These are phyloP conservation scores for Myripristis murdjan DNA, from an alignment of 2,797 vertebrate genomes.

Conservation along the genomic window DNA sequence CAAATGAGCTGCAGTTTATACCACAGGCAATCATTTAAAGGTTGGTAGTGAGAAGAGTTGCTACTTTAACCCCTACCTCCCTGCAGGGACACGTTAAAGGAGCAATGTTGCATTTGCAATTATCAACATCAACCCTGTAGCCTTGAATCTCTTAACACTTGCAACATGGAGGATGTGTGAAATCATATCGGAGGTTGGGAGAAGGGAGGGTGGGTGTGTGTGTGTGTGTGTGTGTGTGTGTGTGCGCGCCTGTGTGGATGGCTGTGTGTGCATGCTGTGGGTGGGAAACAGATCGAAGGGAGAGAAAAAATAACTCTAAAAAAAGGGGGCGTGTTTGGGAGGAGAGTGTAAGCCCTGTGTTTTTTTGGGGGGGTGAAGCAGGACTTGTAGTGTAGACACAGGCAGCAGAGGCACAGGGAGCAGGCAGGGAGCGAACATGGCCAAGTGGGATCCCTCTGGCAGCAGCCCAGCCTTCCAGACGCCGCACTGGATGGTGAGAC, in stretches of 20 bases:
- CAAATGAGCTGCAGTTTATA: too few species aligned
- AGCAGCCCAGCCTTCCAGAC: slow-evolving; percentile 80
- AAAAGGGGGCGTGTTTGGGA: slow-evolving; percentile 16
- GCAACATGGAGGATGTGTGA: too few species aligned
- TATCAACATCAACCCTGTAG: slow-evolving; percentile 5
- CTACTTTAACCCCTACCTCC: too few species aligned
- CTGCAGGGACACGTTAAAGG: too few species aligned
- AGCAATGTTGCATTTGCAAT: too few species aligned
- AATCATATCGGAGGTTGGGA: neutral
- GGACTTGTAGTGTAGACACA: slow-evolving; percentile 12
- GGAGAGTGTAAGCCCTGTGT: slow-evolving; percentile 16
- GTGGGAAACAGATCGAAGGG: slow-evolving; percentile 8
- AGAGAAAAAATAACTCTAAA: neutral
- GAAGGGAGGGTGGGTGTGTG: neutral
- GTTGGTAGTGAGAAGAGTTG: too few species aligned
- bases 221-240: slow-evolving; percentile 26
- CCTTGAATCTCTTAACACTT: neutral
- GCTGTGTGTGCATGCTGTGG: neutral
- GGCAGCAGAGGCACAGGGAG: slow-evolving; percentile 18
- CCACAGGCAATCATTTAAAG: too few species aligned
- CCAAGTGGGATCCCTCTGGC: slow-evolving; percentile 63
- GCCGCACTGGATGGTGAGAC: slow-evolving; percentile 89
- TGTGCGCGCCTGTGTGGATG: slow-evolving; percentile 14
- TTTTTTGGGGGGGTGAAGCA: neutral
- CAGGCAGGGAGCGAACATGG: slow-evolving; percentile 57